Evolutionary conservation across 2,113 vertebrate genomes (phyloP).

Genomic region (Glaucomys volans): DNA sequence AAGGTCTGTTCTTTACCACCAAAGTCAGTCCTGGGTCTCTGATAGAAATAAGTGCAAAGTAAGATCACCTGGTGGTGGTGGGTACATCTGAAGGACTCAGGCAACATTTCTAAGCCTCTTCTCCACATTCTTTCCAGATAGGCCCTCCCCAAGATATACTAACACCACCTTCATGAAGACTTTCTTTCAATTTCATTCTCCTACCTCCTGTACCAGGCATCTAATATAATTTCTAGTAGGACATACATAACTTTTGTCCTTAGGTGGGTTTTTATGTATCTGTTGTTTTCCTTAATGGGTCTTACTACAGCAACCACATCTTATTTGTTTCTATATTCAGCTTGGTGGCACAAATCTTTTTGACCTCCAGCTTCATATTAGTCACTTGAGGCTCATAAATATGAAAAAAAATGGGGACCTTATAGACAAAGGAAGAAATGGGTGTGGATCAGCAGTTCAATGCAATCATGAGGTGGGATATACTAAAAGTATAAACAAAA

Average conservation of each 20-base stretch:
- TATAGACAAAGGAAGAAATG: background rate
- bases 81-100: background rate
- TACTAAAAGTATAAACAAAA: background rate
- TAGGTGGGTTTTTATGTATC: background rate
- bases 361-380: background rate
- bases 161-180: background rate
- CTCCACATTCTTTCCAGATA: background rate
- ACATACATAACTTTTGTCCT: background rate
- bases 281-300: background rate
- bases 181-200: background rate
- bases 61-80: background rate
- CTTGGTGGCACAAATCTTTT: background rate
- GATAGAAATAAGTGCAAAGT: background rate
- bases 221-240: background rate
- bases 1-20: background rate
- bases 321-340: background rate
- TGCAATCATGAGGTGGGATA: background rate
- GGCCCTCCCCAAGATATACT: background rate
- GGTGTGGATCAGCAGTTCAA: background rate
- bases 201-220: background rate
- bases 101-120: background rate
- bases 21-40: background rate
- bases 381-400: background rate
- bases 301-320: background rate
- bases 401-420: background rate